Base-by-base conservation (phyloP, 2,888 invertebrate genomes). In the Stenodema calcarata region DNA sequence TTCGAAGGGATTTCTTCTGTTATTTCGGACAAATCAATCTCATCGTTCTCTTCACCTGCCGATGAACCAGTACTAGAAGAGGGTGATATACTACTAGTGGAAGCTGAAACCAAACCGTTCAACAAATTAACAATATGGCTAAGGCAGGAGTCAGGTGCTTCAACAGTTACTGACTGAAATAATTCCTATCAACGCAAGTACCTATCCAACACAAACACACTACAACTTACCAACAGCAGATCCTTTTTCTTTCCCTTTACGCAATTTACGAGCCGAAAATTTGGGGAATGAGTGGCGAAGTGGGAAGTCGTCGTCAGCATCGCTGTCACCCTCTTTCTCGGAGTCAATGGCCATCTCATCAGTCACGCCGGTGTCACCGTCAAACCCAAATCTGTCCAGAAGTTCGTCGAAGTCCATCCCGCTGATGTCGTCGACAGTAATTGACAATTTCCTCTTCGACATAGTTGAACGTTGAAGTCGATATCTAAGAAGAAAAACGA, bases 221-320 rank as follows among this genome's bases (percentile, higher is more conserved):
- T 28, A 28, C 30, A 73, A 73, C 73, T 73, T 73, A 73, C 73
- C 73, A 73, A 28, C 30, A 73, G 73, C 30, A 73, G 73, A 73
- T 28, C 30, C 73, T 73, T 28, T 28, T 28, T 73, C 73, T 28
- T 73, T 73, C 73, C 28, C 73, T 73, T 73, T 73, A 73, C 73
- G 73, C 73, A 73, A 73, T 73, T 73, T 73, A 73, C 73, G 73
- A 73, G 73, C 73, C 28, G 73, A 73, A 73, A 73, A 28, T 73
- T 28, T 73, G 70, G 70, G 70, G 70, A 70, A 70, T 28, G 73
- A 73, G 30, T 73, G 73, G 44, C 42, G 44, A 42, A 47, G 47
- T 78, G 78, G 78, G 44, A 78, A 47, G 23, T 44, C 78, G 78
- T 78, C 78, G 44, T 78, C 78, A 44, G 78, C 44, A 78, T 78